Base-by-base conservation (phyloP, 2,113 vertebrate species). In the Lipophrys pholis region DNA sequence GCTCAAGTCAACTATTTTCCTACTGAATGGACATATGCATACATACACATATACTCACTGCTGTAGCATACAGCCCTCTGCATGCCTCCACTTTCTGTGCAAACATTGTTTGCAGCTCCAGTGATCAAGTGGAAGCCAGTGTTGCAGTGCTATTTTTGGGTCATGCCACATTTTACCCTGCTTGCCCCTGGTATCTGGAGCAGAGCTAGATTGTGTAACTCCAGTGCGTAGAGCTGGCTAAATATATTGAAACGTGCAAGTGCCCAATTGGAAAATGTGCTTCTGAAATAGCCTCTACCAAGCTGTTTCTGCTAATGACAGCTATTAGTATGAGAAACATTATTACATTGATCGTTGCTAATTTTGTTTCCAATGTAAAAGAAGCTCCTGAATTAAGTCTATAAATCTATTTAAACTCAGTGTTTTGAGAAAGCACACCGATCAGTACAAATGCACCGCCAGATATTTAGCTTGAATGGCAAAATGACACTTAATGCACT, bases 91-190 rank as follows among this genome's bases (percentile, higher is more conserved):
- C 69, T 81, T 35, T 16, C 5, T 52, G 61, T 81, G 53, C 72
- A 79, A 69, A 76, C 73, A 76, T 69, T 82, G 80, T 78, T 80
- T 62, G 79, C 64, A 73, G 77, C 86, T 72, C 59, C 59, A 66
- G 49, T 85, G 65, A 87, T 76, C 60, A 78, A 78, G 76, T 75
- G 69, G 63, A 81, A 77, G 83, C 53, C 53, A 82, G 16, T 55
- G 67, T 76, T 73, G 73, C 65, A 45, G 71, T 75, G 69, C 84
- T 87, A 85, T 85, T 91, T 90, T 86, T 86, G 84, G 77, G 81
- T 80, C 86, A 64, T 59, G 65, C 59, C 71, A 75, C 70, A 83
- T 77, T 88, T 83, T 82, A 88, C 84, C 86, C 81, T 48, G 62
- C 73, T 85, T 89, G 85, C 75, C 84, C 83, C 76, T 66, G 67